Conservation (phyloP, 2,888 invertebrate genomes). For the Hoplodrina blanda region DNA sequence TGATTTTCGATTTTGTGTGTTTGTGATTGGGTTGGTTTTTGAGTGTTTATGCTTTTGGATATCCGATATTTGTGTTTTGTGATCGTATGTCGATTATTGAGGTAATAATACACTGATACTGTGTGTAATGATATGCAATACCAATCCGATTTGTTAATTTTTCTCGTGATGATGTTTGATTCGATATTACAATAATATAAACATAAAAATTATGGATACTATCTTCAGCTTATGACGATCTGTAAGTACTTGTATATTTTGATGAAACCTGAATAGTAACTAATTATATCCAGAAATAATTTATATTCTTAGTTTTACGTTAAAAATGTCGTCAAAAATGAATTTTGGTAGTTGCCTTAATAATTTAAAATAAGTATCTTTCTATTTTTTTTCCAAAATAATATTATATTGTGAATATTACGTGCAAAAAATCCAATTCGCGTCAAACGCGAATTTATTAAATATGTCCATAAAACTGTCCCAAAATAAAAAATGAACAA, state of each 20-base stretch:
- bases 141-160: slow-evolving; percentile 25
- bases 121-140: slow-evolving; percentile 47
- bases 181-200: neutral
- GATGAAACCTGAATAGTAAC: too few relatives aligned
- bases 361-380: too few relatives aligned
- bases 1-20: slow-evolving; percentile 49
- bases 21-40: slow-evolving; percentile 42
- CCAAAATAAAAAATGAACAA: too few relatives aligned
- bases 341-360: too few relatives aligned
- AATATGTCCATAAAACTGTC: too few relatives aligned
- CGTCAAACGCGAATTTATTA: too few relatives aligned
- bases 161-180: slow-evolving; percentile 18
- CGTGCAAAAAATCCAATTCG: too few relatives aligned
- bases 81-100: slow-evolving; percentile 54
- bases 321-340: too few relatives aligned
- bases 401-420: too few relatives aligned
- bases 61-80: slow-evolving; percentile 34
- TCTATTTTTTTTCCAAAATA: too few relatives aligned
- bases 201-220: neutral
- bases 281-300: too few relatives aligned
- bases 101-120: slow-evolving; percentile 56
- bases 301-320: too few relatives aligned
- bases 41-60: slow-evolving; percentile 28
- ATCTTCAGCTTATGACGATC: neutral
- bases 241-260: neutral